Base-by-base conservation (phyloP, 1,140 invertebrate genomes). In the Meloidogyne chitwoodi region DNA sequence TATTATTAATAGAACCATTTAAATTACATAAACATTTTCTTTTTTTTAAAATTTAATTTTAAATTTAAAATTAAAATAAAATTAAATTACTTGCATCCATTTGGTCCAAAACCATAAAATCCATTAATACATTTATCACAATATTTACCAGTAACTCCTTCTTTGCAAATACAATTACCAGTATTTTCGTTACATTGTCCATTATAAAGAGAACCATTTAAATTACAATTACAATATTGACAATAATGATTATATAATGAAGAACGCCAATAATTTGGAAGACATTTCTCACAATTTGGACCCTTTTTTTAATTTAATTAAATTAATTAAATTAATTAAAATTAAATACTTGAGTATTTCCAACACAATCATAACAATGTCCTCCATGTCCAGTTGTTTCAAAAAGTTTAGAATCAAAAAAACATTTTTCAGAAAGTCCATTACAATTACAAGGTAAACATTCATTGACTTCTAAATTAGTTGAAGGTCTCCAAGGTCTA, bases 391-490 rank as follows among this genome's bases (percentile, higher is more conserved):
- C 96, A 0, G 94, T 96, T 75, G 89, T 83, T 74, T 93, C 91
- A 86, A 93, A 99, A 19, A 99, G 89, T 70, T 93, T 92, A 80
- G 92, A 91, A 89, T 99, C 95, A 89, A 83, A 99, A 88, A 92
- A 94, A 88, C 97, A 99, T 67, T 92, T 91, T 75, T 93, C 92
- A 1, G 96, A 95, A 85, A 93, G 93, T 1, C 92, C 92, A 88
- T 97, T 98, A 88, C 97, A 99, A 88, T 96, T 94, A 88, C 97
- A 99, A 48, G 93, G 91, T 91, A 93, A 92, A 88, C 96, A 99
- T 88, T 97, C 95, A 87, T 96, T 92, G 0, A 93, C 93, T 86
- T 96, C 92, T 38, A 89, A 90, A 0, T 91, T 91, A 3, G 93
- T 94, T 0, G 95, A 95, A 82, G 93, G 90, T 38, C 91, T 91